phyloP scores from a whole-genome alignment of 2,888 invertebrate genomes.

The Plebejus anna region DNA sequence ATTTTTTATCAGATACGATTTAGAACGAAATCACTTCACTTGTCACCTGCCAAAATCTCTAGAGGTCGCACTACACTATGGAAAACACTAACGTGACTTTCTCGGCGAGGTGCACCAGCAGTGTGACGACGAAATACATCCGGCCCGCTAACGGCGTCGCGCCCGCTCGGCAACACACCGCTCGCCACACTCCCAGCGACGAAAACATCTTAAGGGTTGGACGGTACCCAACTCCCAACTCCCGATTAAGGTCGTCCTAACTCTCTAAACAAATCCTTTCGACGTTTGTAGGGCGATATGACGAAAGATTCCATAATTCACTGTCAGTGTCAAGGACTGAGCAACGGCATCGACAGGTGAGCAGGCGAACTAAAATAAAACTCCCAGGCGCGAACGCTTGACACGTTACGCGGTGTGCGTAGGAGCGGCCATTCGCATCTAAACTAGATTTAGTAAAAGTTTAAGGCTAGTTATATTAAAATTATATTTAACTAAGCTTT shows the following conservation, averaged over 20 bases:
- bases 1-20: background rate
- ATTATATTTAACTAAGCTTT: background rate
- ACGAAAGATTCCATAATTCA: slow-evolving; percentile 40
- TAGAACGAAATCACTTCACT: background rate
- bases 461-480: background rate
- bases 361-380: slow-evolving; percentile 67
- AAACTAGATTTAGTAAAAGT: slow-evolving; percentile 8
- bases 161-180: slow-evolving; percentile 54
- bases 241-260: slow-evolving; percentile 39
- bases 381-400: slow-evolving; percentile 55
- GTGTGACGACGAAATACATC: slow-evolving; percentile 51
- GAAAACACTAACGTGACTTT: slow-evolving; percentile 48
- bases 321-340: slow-evolving; percentile 64
- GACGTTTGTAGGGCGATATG: slow-evolving; percentile 2
- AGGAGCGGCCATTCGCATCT: slow-evolving; percentile 17
- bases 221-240: slow-evolving; percentile 63
- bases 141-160: slow-evolving; percentile 48
- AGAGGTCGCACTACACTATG: background rate
- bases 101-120: slow-evolving; percentile 41
- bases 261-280: slow-evolving; percentile 19
- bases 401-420: slow-evolving; percentile 27
- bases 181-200: slow-evolving; percentile 56
- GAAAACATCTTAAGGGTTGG: slow-evolving; percentile 69
- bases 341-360: slow-evolving; percentile 62
- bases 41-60: background rate